Conservation (phyloP, 2,888 invertebrate species). For the Drosophila austrosaltans region DNA sequence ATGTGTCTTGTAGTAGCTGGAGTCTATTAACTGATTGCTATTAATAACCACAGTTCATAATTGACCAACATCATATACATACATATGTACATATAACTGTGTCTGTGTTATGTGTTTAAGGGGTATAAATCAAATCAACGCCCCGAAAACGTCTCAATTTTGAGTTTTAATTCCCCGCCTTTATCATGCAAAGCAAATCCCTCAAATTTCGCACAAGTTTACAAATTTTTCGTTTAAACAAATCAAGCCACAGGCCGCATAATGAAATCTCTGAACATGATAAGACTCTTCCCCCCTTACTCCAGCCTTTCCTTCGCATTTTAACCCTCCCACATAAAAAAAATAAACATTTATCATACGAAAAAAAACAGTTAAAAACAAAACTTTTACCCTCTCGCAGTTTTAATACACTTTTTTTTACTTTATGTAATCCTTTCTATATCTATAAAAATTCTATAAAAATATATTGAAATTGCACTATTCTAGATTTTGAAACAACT, state of each 20-base stretch:
- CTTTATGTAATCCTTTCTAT: too few species aligned
- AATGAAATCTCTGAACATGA: slow-evolving; percentile 20
- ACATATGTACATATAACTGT: background rate
- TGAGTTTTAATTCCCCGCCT: background rate
- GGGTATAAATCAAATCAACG: slow-evolving; percentile 22
- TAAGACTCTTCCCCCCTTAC: slow-evolving; percentile 10
- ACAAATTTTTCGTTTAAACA: slow-evolving; percentile 32
- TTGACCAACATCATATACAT: slow-evolving; percentile 11
- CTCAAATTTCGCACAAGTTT: slow-evolving; percentile 45
- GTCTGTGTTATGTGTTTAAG: background rate
- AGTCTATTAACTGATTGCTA: slow-evolving; percentile 31
- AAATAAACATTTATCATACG: background rate
- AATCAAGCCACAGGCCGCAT: slow-evolving; percentile 1
- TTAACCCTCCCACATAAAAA: too few species aligned
- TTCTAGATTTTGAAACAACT: too few species aligned
- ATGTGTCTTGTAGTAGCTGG: slow-evolving; percentile 15
- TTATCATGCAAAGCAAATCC: background rate
- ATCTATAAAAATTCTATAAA: too few species aligned
- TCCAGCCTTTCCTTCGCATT: too few species aligned
- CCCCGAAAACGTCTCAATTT: slow-evolving; percentile 15
- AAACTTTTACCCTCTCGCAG: background rate
- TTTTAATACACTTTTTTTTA: background rate
- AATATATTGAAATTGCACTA: background rate
- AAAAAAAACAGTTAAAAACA: slow-evolving; percentile 7
- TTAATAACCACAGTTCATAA: slow-evolving; percentile 31